phyloP scores from a whole-genome alignment of 2,888 invertebrate species.

The Fragum whitleyi region DNA sequence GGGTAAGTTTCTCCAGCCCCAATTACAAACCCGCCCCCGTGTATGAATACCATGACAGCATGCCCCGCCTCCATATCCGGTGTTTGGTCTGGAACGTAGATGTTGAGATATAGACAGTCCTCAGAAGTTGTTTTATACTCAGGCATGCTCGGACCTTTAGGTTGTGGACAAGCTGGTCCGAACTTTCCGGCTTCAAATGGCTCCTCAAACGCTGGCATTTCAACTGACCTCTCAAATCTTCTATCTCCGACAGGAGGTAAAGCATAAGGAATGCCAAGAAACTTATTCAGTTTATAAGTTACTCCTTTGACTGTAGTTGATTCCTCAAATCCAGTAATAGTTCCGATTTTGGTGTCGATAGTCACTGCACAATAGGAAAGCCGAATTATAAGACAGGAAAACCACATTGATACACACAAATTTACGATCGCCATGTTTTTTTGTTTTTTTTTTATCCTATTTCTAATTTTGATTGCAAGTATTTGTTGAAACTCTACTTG shows the following conservation, averaged over 20 bases:
- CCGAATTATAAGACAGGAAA: neutral
- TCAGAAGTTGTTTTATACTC: constrained; percentile 87
- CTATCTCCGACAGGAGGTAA: constrained; percentile 14
- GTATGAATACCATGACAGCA: constrained; percentile 95
- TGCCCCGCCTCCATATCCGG: constrained; percentile 30
- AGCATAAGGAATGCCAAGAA: constrained; percentile 20
- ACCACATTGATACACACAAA: no score
- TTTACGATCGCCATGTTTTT: no score
- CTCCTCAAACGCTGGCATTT: neutral
- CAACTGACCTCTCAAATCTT: constrained; percentile 5
- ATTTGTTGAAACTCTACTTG: no score
- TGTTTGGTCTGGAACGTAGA: constrained; percentile 91
- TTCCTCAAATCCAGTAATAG: neutral
- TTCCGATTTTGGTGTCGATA: neutral
- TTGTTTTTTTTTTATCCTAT: no score
- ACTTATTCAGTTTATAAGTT: neutral
- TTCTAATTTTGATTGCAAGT: no score
- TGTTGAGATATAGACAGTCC: constrained; percentile 97
- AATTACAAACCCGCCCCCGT: constrained; percentile 96
- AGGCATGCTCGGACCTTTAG: neutral
- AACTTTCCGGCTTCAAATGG: neutral
- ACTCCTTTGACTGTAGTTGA: neutral
- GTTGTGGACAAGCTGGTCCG: constrained; percentile 13
- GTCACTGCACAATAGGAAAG: neutral
- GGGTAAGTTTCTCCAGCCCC: constrained; percentile 89